A percentile compares a stretch with the other conserved stretches of the same genome.
Conservation (phyloP, 2,888 invertebrate species). For the Chirona hameri region DNA sequence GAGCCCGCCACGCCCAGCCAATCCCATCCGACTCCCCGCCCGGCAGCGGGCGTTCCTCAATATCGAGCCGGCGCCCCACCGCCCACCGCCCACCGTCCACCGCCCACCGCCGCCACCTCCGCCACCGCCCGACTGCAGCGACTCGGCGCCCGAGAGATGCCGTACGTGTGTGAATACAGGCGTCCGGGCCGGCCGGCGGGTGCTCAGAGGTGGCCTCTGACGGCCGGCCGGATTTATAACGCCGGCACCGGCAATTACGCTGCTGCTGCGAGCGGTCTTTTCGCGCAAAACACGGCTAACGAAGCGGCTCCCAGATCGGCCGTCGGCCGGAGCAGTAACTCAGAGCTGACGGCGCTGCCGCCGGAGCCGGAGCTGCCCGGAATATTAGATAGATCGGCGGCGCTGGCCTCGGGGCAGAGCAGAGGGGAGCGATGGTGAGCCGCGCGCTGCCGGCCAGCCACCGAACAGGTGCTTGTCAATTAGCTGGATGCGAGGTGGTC, state of each 20-base stretch:
- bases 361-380: neutral
- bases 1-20: too few relatives aligned
- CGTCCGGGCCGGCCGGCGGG: neutral
- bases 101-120: too few relatives aligned
- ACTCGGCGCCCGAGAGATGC: too few relatives aligned
- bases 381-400: neutral
- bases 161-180: too few relatives aligned
- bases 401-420: neutral
- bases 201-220: neutral
- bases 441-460: neutral
- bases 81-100: too few relatives aligned
- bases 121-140: too few relatives aligned
- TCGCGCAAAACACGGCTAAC: slow-evolving; percentile 13
- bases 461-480: neutral
- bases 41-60: too few relatives aligned
- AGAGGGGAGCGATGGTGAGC: neutral
- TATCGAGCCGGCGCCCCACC: too few relatives aligned
- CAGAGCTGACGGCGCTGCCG: neutral
- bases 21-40: too few relatives aligned
- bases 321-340: neutral
- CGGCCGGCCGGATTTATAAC: neutral
- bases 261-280: neutral
- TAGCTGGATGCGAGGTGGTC: neutral
- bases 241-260: neutral
- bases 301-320: neutral